phyloP scores from a whole-genome alignment of 2,113 vertebrate genomes.

The Podarcis muralis region DNA sequence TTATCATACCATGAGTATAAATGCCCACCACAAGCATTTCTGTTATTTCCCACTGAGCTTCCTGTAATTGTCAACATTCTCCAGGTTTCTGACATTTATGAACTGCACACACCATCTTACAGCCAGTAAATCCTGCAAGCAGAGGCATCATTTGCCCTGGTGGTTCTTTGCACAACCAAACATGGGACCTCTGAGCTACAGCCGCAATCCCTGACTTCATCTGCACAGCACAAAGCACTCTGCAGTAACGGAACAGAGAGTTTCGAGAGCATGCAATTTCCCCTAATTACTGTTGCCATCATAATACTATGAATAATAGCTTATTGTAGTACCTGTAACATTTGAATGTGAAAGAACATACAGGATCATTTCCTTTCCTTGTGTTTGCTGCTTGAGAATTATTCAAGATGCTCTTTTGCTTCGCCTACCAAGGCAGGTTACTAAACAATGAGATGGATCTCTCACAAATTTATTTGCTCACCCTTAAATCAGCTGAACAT shows the following conservation, averaged over 20 bases:
- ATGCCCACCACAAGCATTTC: background rate
- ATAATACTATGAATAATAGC: constrained; percentile 33
- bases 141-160: background rate
- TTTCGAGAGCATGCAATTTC: constrained; percentile 29
- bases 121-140: background rate
- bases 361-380: constrained; percentile 36
- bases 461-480: constrained; percentile 26
- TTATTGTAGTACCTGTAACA: constrained; percentile 31
- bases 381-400: constrained; percentile 39
- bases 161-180: background rate
- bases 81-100: background rate
- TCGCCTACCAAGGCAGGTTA: constrained; percentile 38
- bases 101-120: background rate
- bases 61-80: background rate
- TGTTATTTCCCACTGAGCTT: background rate
- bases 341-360: constrained; percentile 38
- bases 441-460: constrained; percentile 28
- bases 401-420: constrained; percentile 37
- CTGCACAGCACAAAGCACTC: background rate
- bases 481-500: constrained; percentile 13
- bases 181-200: background rate
- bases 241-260: constrained; percentile 6
- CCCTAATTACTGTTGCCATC: constrained; percentile 39
- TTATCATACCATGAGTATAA: background rate
- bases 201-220: background rate